Percentiles rank a stretch among this genome's conserved stretches.
Evolutionary conservation across 2,888 invertebrate genomes (phyloP).

Genomic region (Mimumesa dahlbomi): DNA sequence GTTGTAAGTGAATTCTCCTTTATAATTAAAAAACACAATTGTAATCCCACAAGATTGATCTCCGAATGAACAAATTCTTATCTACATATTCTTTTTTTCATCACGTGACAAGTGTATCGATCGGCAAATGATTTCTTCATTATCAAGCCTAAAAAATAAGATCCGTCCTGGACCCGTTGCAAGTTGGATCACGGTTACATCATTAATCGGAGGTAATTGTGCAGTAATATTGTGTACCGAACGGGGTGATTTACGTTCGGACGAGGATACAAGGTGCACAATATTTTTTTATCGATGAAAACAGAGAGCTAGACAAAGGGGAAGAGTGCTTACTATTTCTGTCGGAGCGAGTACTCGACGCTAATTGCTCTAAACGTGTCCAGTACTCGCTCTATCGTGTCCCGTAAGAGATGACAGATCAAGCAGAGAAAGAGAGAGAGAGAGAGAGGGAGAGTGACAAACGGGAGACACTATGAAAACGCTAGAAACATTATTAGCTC

Average conservation of each 20-base stretch:
- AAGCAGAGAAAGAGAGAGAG: no score
- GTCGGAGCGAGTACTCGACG: conserved; percentile 10
- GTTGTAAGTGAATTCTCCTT: no score
- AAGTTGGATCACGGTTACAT: conserved; percentile 22
- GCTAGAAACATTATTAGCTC: conserved; percentile 59
- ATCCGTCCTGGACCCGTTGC: conserved; percentile 48
- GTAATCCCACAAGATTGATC: no score
- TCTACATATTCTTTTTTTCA: no score
- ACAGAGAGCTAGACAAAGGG: neutral
- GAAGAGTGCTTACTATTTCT: conserved; percentile 36
- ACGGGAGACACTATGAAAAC: conserved; percentile 15
- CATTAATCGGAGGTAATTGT: no score
- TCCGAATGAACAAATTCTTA: no score
- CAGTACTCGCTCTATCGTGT: no score
- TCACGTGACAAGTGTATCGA: no score
- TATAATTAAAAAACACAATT: no score
- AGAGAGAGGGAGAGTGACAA: neutral
- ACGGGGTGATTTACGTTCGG: conserved; percentile 53
- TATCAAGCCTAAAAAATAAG: neutral
- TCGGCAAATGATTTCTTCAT: no score
- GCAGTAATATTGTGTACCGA: conserved; percentile 54
- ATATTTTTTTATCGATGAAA: conserved; percentile 64
- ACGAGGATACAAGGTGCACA: conserved; percentile 58
- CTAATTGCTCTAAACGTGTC: no score
- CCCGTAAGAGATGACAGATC: no score